Evolutionary conservation across 1,140 invertebrate genomes (phyloP).

Genomic region (Pseudoatta argentina): DNA sequence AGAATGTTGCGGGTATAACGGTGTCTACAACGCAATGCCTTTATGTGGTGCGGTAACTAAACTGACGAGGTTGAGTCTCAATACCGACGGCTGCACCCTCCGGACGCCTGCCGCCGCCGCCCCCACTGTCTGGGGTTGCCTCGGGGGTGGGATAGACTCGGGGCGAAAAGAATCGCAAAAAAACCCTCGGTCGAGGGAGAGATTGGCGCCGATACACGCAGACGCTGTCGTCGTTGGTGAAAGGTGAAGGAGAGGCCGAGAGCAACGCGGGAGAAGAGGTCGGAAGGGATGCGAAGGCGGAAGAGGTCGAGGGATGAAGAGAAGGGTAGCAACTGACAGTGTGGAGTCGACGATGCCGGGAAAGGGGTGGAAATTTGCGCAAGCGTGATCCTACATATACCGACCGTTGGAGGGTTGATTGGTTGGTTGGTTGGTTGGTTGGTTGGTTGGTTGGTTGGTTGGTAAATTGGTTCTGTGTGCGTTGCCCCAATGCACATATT

Average conservation of each 20-base stretch:
- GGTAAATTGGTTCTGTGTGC: constrained; percentile 17
- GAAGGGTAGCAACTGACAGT: not conserved
- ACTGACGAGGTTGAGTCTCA: constrained; percentile 82
- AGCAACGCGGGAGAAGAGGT: constrained; percentile 54
- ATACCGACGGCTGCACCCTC: constrained; percentile 81
- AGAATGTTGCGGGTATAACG: constrained; percentile 85
- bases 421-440: not conserved
- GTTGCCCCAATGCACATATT: constrained; percentile 50
- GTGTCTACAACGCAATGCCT: constrained; percentile 87
- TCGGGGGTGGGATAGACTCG: constrained; percentile 29
- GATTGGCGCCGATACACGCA: constrained; percentile 60
- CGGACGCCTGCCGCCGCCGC: constrained; percentile 36
- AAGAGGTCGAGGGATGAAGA: not conserved
- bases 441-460: not conserved
- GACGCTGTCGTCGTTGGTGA: constrained; percentile 32
- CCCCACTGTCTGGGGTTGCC: constrained; percentile 32
- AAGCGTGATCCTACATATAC: constrained; percentile 58
- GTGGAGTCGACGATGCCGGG: constrained; percentile 12
- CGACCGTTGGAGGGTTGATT: constrained; percentile 31
- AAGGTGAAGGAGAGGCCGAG: constrained; percentile 71
- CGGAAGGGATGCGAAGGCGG: constrained; percentile 13
- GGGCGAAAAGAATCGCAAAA: constrained; percentile 47
- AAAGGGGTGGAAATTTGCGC: constrained; percentile 61
- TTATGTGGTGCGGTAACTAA: constrained; percentile 88
- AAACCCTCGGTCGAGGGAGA: constrained; percentile 33